These are phyloP conservation scores for Rhynchopsitta pachyrhyncha DNA, from an alignment of 2,113 vertebrate genomes.

Conservation along the genomic window DNA sequence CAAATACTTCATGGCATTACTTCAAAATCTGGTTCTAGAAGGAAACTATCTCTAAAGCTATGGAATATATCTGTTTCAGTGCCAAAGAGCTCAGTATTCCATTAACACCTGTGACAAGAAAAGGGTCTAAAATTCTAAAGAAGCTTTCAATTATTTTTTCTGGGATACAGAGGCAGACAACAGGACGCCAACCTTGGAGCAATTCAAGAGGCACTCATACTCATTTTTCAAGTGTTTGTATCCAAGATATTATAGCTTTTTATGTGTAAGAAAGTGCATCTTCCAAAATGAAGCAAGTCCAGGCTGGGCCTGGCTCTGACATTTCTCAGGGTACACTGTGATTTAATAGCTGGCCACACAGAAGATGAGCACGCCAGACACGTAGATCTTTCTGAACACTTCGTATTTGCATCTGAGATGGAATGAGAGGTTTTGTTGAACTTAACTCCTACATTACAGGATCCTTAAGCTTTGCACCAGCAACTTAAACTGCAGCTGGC, in stretches of 20 bases:
- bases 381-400: not conserved
- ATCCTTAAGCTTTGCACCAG: not conserved
- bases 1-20: not conserved
- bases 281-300: not conserved
- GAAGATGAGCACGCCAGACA: not conserved
- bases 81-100: not conserved
- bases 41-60: not conserved
- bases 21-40: not conserved
- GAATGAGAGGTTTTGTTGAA: not conserved
- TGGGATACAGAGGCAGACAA: not conserved
- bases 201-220: not conserved
- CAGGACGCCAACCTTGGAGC: not conserved
- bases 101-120: not conserved
- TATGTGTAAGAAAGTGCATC: not conserved
- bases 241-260: not conserved
- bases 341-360: not conserved
- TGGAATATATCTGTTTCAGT: not conserved
- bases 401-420: not conserved
- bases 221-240: not conserved
- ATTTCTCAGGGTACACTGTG: not conserved
- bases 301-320: not conserved
- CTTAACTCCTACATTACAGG: not conserved
- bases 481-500: not conserved
- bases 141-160: not conserved
- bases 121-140: not conserved